A percentile compares a stretch with the other conserved stretches of the same genome.
Conservation (phyloP, 1,140 invertebrate genomes). For the Leptinotarsa lineolata region DNA sequence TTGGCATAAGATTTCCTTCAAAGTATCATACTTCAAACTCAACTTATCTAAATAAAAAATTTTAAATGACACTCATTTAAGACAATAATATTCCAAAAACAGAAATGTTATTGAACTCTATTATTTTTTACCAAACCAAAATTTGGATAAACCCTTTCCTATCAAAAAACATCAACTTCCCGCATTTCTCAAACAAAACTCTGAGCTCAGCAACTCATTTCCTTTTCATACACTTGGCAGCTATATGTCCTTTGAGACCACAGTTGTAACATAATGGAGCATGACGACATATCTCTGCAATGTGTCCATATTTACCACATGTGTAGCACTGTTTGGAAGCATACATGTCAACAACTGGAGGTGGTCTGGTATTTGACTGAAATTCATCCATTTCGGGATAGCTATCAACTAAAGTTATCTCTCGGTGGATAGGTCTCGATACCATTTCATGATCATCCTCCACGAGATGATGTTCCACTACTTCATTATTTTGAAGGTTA, state of each 20-base stretch:
- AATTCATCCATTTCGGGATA: slow-evolving; percentile 5
- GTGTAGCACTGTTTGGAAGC: slow-evolving; percentile 32
- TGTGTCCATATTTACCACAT: slow-evolving; percentile 39
- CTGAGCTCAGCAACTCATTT: neutral
- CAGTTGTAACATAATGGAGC: slow-evolving; percentile 39
- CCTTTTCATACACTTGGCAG: slow-evolving; percentile 24
- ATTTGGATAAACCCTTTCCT: too few species aligned
- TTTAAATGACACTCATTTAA: too few species aligned
- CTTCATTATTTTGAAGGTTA: slow-evolving; percentile 35
- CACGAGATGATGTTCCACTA: slow-evolving; percentile 8
- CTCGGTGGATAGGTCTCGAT: neutral
- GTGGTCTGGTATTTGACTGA: slow-evolving; percentile 3
- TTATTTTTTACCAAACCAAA: too few species aligned
- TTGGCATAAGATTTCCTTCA: too few species aligned
- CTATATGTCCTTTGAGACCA: slow-evolving; percentile 35
- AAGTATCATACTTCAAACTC: too few species aligned
- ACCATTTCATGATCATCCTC: neutral
- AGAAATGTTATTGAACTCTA: too few species aligned
- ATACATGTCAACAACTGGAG: slow-evolving; percentile 11
- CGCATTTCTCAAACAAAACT: too few species aligned
- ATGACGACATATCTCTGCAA: slow-evolving; percentile 34
- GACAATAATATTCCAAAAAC: too few species aligned
- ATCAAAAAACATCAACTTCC: too few species aligned
- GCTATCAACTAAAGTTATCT: slow-evolving; percentile 11
- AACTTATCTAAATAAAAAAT: too few species aligned